A percentile compares a stretch with the other conserved stretches of the same genome.
Conservation (phyloP, 2,113 vertebrate species). For the Platycercus adscitus region DNA sequence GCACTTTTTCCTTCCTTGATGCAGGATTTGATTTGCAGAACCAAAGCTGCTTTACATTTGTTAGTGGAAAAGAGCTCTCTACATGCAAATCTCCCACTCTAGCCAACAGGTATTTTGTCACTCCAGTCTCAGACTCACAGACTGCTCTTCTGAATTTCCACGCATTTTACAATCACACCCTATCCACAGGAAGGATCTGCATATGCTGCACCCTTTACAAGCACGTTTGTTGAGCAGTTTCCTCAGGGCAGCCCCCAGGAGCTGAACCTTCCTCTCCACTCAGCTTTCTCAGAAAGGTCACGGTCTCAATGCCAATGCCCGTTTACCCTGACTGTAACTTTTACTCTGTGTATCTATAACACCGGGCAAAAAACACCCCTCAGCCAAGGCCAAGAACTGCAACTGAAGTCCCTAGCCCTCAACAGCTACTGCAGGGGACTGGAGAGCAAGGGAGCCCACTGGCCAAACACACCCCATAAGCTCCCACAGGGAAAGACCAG, state of each 20-base stretch:
- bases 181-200: not conserved
- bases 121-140: not conserved
- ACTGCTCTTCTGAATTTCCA: not conserved
- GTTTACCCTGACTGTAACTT: not conserved
- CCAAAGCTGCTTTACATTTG: not conserved
- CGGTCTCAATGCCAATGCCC: rapidly evolving
- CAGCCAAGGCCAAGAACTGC: not conserved
- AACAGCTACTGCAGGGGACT: rapidly evolving
- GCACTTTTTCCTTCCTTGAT: not conserved
- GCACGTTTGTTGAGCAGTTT: not conserved
- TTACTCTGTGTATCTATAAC: not conserved
- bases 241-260: not conserved
- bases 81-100: not conserved
- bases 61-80: not conserved
- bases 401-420: rapidly evolving
- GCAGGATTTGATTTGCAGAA: not conserved
- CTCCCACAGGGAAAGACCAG: not conserved
- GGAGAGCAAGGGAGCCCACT: not conserved
- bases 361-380: not conserved
- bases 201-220: not conserved
- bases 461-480: not conserved
- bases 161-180: rapidly evolving
- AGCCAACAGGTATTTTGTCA: not conserved
- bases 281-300: not conserved
- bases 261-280: not conserved